phyloP scores from a whole-genome alignment of 2,113 vertebrate species.

The Hippopotamus amphibius region DNA sequence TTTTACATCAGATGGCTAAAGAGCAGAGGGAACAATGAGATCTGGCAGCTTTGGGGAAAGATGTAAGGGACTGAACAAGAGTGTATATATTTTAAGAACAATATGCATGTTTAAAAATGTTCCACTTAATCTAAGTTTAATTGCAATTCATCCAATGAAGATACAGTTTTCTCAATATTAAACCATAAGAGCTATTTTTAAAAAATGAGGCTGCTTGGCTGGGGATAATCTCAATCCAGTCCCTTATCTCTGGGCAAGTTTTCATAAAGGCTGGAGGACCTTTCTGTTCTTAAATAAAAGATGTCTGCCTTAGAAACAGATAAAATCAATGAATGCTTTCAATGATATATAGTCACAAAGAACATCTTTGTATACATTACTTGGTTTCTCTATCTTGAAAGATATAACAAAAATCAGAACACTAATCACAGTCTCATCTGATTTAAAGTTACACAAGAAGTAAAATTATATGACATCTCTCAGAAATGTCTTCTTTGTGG shows the following conservation, averaged over 20 bases:
- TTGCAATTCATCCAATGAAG: neutral
- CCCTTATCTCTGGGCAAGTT: neutral
- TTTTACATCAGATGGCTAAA: neutral
- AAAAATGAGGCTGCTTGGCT: neutral
- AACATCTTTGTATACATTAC: neutral
- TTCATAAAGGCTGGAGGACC: neutral
- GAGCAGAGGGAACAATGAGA: neutral
- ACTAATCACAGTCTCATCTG: neutral
- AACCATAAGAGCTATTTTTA: neutral
- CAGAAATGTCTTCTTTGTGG: neutral
- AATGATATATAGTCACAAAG: neutral
- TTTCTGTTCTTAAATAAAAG: neutral
- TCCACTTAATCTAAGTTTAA: neutral
- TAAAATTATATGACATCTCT: neutral
- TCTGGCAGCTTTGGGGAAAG: neutral
- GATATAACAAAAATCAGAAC: neutral
- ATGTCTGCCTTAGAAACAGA: neutral
- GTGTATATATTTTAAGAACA: neutral
- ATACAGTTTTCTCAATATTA: neutral
- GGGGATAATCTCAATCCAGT: neutral
- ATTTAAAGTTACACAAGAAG: neutral
- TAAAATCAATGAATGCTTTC: slow-evolving; percentile 7
- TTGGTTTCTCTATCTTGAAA: neutral
- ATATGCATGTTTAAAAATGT: neutral
- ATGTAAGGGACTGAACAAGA: neutral